Conservation (phyloP, 2,113 vertebrate genomes). For the Cisticola juncidis region DNA sequence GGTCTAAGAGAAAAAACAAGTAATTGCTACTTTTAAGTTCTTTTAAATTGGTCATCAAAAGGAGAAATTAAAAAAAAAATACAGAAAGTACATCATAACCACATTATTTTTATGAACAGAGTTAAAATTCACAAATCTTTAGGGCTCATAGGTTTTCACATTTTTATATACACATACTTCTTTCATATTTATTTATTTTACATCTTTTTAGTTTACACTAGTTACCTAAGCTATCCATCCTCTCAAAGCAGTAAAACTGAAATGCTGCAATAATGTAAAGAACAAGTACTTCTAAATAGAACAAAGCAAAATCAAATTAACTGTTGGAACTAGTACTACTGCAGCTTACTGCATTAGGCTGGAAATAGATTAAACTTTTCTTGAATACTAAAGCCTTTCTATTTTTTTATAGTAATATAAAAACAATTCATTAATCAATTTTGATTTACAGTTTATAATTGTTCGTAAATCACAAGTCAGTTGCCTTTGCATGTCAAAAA, state of each 20-base stretch:
- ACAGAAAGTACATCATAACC: neutral
- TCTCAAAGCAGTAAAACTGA: neutral
- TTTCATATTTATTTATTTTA: neutral
- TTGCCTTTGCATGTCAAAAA: neutral
- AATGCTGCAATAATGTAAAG: neutral
- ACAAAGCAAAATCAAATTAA: neutral
- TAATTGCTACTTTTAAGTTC: neutral
- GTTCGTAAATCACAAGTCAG: neutral
- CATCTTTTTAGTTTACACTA: neutral
- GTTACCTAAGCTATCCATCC: neutral
- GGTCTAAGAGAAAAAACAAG: neutral
- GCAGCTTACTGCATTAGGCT: neutral
- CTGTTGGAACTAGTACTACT: neutral
- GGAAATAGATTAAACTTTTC: neutral
- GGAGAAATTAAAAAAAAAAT: neutral
- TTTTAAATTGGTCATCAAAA: neutral
- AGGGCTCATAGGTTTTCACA: neutral
- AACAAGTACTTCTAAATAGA: neutral
- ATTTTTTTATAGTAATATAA: neutral
- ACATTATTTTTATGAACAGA: neutral
- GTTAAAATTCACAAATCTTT: neutral
- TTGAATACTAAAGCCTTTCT: neutral
- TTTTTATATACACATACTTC: neutral
- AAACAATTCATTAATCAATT: neutral
- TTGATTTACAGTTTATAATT: neutral